These are phyloP conservation scores for Hirundichthys speculiger DNA, from an alignment of 2,113 vertebrate genomes.

Conservation along the genomic window DNA sequence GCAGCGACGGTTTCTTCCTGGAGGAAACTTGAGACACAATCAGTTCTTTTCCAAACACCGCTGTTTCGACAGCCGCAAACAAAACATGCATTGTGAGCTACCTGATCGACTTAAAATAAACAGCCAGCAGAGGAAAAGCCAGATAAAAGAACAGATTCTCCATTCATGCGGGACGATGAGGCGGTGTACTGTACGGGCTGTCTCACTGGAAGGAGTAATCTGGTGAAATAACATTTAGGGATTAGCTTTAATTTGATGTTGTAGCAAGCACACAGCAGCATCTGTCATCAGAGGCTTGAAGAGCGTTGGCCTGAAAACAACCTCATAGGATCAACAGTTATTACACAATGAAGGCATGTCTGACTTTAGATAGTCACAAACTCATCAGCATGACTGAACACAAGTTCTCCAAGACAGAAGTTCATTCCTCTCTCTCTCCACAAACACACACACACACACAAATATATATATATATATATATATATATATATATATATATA, in stretches of 20 bases:
- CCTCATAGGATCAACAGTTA: conserved; percentile 23
- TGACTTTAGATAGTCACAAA: too few relatives aligned
- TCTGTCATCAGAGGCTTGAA: conserved; percentile 46
- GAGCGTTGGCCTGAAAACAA: conserved; percentile 26
- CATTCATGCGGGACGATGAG: too few relatives aligned
- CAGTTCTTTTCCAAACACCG: conserved; percentile 25
- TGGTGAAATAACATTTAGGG: conserved; percentile 58
- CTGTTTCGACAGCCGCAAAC: conserved; percentile 13
- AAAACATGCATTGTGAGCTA: conserved; percentile 42
- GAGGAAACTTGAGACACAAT: conserved; percentile 52
- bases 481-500: too few relatives aligned
- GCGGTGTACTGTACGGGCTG: background rate
- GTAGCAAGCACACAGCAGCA: conserved; percentile 26
- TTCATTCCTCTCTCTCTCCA: too few relatives aligned
- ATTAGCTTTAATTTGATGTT: conserved; percentile 64
- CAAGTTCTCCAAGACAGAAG: too few relatives aligned
- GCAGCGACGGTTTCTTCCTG: conserved; percentile 4
- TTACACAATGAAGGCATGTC: too few relatives aligned
- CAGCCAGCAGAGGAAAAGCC: conserved; percentile 17
- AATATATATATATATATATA: too few relatives aligned
- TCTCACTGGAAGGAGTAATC: conserved; percentile 26
- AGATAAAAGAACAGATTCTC: conserved; percentile 5
- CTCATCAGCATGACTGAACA: too few relatives aligned
- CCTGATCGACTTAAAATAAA: conserved; percentile 27
- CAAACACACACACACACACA: too few relatives aligned